Conservation (phyloP, 1,140 invertebrate genomes). For the Subanguina moxae region DNA sequence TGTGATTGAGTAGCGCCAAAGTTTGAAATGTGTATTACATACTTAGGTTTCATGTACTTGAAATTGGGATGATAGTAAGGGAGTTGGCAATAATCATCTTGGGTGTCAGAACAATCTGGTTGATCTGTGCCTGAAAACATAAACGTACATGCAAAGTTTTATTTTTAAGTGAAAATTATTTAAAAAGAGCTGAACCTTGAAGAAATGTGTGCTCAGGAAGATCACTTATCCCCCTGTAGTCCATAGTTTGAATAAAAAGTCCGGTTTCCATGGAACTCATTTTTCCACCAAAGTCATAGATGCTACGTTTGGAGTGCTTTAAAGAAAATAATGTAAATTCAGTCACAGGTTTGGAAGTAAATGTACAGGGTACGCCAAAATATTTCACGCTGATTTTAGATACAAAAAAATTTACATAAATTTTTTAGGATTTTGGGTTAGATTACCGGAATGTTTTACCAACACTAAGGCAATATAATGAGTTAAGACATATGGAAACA, state of each 20-base stretch:
- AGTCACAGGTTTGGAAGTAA: too few relatives aligned
- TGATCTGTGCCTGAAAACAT: slow-evolving; percentile 18
- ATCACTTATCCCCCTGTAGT: slow-evolving; percentile 51
- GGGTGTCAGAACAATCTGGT: slow-evolving; percentile 50
- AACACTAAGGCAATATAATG: too few relatives aligned
- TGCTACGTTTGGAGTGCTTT: slow-evolving; percentile 52
- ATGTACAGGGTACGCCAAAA: too few relatives aligned
- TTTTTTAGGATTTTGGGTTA: too few relatives aligned
- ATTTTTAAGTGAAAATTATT: too few relatives aligned
- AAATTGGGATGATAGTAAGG: slow-evolving; percentile 59
- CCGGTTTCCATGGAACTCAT: slow-evolving; percentile 39
- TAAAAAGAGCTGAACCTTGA: slow-evolving; percentile 35
- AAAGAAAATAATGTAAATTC: background rate
- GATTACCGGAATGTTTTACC: too few relatives aligned
- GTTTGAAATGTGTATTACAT: background rate
- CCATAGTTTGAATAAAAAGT: slow-evolving; percentile 53
- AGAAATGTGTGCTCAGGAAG: slow-evolving; percentile 56
- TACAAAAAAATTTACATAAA: too few relatives aligned
- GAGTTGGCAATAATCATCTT: slow-evolving; percentile 56
- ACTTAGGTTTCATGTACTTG: slow-evolving; percentile 53
- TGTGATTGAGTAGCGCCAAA: too few relatives aligned
- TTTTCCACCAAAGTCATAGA: slow-evolving; percentile 52
- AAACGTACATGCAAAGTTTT: background rate
- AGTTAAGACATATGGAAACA: too few relatives aligned
- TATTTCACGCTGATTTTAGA: too few relatives aligned